Conservation (phyloP, 2,113 vertebrate species). For the Rhinichthys klamathensis region DNA sequence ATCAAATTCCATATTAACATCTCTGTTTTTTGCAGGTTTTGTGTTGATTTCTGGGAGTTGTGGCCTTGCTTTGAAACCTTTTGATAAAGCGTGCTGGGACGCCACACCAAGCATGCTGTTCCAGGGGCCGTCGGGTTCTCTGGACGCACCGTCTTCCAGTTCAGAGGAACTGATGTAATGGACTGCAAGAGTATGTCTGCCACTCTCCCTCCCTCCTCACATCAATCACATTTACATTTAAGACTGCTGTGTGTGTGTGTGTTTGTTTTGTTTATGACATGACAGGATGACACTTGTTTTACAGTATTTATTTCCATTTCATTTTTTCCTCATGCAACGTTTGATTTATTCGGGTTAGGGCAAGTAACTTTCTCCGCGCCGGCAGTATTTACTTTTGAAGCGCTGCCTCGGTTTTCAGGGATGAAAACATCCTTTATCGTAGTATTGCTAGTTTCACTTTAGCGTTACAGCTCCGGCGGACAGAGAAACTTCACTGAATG, state of each 20-base stretch:
- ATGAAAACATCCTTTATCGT: background rate
- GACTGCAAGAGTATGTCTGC: background rate
- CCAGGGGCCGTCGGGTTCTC: background rate
- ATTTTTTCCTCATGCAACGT: slow-evolving; percentile 37
- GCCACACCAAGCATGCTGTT: slow-evolving; percentile 46
- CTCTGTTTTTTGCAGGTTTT: slow-evolving; percentile 66
- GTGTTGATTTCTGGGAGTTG: slow-evolving; percentile 69
- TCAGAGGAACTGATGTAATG: slow-evolving; percentile 46
- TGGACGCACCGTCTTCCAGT: slow-evolving; percentile 38
- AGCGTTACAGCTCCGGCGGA: background rate
- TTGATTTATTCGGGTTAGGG: background rate
- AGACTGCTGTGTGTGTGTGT: slow-evolving; percentile 24
- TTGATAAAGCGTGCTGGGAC: slow-evolving; percentile 47
- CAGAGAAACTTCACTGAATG: slow-evolving; percentile 24
- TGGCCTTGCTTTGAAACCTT: slow-evolving; percentile 77
- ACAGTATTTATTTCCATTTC: slow-evolving; percentile 66
- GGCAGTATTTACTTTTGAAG: slow-evolving; percentile 17
- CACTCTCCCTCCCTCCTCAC: slow-evolving; percentile 17
- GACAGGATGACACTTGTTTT: slow-evolving; percentile 52
- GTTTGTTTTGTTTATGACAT: background rate
- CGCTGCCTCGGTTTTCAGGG: background rate
- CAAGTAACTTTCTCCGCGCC: background rate
- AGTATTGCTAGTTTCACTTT: background rate
- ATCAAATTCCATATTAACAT: background rate
- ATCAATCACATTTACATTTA: slow-evolving; percentile 29